phyloP scores from a whole-genome alignment of 2,797 vertebrate species.

The Garrulus glandarius region DNA sequence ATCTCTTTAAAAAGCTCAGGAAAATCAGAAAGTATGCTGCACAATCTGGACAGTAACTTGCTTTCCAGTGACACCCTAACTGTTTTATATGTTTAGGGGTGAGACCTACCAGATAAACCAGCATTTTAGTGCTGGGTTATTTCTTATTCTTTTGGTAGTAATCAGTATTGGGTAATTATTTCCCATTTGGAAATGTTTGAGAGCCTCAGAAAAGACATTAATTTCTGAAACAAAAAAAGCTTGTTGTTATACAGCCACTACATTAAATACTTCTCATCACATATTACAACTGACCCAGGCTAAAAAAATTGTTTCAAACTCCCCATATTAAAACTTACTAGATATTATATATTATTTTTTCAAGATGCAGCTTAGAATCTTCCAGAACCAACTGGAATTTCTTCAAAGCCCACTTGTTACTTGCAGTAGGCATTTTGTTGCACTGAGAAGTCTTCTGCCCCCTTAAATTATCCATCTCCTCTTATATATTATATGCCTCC shows the following conservation, averaged over 20 bases:
- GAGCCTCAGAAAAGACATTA: neutral
- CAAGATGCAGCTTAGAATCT: neutral
- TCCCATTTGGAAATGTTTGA: neutral
- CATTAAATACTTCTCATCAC: neutral
- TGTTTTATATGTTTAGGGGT: conserved; percentile 5
- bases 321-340: neutral
- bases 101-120: neutral
- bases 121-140: neutral
- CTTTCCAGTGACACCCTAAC: conserved; percentile 18
- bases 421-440: neutral
- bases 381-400: neutral
- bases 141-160: neutral
- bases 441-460: neutral
- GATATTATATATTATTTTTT: neutral
- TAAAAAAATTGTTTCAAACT: neutral
- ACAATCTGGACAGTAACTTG: conserved; percentile 39
- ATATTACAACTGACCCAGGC: neutral
- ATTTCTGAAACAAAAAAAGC: neutral
- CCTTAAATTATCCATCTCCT: neutral
- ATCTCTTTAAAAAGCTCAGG: conserved; percentile 55
- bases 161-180: neutral
- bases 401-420: neutral
- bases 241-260: neutral
- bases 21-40: conserved; percentile 26
- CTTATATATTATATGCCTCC: neutral